Evolutionary conservation across 2,888 invertebrate genomes (phyloP).

Genomic region (Neoscelio sp.): DNA sequence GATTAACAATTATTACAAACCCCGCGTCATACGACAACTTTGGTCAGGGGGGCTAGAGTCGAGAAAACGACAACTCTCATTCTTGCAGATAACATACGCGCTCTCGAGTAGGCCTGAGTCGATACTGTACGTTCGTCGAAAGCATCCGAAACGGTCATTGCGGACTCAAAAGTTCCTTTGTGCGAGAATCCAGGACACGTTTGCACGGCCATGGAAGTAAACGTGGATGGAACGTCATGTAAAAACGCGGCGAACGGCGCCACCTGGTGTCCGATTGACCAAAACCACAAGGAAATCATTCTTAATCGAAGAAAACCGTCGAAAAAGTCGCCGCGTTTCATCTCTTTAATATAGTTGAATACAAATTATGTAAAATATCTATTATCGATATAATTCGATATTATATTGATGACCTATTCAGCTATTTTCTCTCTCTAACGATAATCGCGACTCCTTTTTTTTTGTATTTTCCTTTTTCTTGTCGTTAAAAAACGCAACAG

Average conservation of each 20-base stretch:
- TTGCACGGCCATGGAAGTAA: slow-evolving; percentile 34
- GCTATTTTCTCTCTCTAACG: slow-evolving; percentile 27
- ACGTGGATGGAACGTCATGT: slow-evolving; percentile 44
- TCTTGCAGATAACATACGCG: slow-evolving; percentile 29
- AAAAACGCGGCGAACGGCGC: slow-evolving; percentile 28
- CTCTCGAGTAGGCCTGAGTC: slow-evolving; percentile 67
- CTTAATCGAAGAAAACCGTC: too few relatives aligned
- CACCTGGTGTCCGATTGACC: too few relatives aligned
- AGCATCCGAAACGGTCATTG: slow-evolving; percentile 25
- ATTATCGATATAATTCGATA: too few relatives aligned
- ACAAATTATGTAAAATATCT: slow-evolving; percentile 49
- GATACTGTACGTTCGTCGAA: slow-evolving; percentile 56
- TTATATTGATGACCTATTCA: slow-evolving; percentile 44
- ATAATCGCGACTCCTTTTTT: slow-evolving; percentile 4
- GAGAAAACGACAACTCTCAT: slow-evolving; percentile 55
- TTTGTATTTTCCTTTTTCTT: slow-evolving; percentile 10
- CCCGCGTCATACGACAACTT: slow-evolving; percentile 65
- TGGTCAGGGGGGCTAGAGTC: slow-evolving; percentile 66
- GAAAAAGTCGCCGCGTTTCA: too few relatives aligned
- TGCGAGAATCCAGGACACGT: slow-evolving; percentile 53
- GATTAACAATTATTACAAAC: slow-evolving; percentile 63
- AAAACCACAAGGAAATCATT: too few relatives aligned
- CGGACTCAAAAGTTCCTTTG: slow-evolving; percentile 49
- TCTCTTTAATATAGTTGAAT: too few relatives aligned
- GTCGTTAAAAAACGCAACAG: slow-evolving; percentile 35